These are phyloP conservation scores for Pterophyllum scalare DNA, from an alignment of 2,113 vertebrate genomes.

Conservation along the genomic window DNA sequence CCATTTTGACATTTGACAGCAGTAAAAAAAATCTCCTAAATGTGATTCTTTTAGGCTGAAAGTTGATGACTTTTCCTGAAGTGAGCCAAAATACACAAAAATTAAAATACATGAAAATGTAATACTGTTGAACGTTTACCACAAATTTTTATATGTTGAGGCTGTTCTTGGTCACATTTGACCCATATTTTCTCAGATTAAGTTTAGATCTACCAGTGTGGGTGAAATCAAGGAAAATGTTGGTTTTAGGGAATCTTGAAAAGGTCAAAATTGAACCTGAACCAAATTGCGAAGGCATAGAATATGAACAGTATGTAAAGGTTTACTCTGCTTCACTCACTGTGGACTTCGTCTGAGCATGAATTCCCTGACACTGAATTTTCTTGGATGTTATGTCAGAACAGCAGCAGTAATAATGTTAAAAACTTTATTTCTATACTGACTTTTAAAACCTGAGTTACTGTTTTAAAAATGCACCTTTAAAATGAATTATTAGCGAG, in stretches of 20 bases:
- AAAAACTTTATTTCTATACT: neutral
- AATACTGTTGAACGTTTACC: neutral
- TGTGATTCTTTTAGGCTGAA: too few species aligned
- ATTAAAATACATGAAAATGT: too few species aligned
- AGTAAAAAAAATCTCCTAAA: too few species aligned
- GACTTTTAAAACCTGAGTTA: neutral
- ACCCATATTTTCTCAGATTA: neutral
- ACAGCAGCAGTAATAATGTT: neutral
- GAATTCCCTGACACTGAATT: neutral
- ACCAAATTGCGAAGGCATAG: neutral
- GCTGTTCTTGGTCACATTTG: neutral
- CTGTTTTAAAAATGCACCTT: neutral
- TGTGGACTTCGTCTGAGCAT: neutral
- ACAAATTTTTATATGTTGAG: neutral
- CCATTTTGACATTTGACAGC: too few species aligned
- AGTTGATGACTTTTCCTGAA: too few species aligned
- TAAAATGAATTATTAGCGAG: too few species aligned
- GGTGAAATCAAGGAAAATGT: neutral
- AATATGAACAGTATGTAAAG: neutral
- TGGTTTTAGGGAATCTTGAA: neutral
- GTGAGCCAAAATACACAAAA: too few species aligned
- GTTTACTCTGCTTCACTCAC: neutral
- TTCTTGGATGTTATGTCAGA: neutral
- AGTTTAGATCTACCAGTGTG: neutral
- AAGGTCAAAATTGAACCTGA: too few species aligned